Conservation (phyloP, 2,797 vertebrate species). For the Brachymystax lenok region DNA sequence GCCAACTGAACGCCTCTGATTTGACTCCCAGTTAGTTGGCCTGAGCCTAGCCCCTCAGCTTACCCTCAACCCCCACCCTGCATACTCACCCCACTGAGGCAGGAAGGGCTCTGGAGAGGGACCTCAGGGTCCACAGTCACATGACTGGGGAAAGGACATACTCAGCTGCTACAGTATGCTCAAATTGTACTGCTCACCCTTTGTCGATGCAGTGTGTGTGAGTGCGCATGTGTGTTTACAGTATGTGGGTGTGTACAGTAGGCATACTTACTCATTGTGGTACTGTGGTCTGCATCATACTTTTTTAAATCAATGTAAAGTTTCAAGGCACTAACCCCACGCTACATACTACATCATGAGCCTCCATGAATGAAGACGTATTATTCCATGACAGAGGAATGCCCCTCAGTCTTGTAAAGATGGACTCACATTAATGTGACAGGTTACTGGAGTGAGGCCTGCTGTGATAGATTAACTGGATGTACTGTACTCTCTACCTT, state of each 20-base stretch:
- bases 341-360: neutral
- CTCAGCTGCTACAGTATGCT: conserved; percentile 16
- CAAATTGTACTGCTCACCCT: conserved; percentile 33
- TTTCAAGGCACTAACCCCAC: neutral
- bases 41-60: conserved; percentile 56
- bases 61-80: conserved; percentile 39
- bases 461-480: conserved; percentile 1
- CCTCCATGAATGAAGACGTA: neutral
- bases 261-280: neutral
- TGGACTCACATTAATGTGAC: conserved; percentile 3
- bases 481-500: neutral
- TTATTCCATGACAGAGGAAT: neutral
- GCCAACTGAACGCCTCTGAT: conserved; percentile 73
- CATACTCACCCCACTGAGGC: conserved; percentile 49
- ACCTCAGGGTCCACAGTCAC: conserved; percentile 49
- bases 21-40: conserved; percentile 74
- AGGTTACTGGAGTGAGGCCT: neutral
- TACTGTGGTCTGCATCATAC: neutral
- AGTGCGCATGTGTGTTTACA: neutral
- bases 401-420: neutral
- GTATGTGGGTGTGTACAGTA: neutral
- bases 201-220: conserved; percentile 4
- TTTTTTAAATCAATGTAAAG: neutral
- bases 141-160: conserved; percentile 31
- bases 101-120: conserved; percentile 47